Conservation (phyloP, 2,113 vertebrate genomes). For the Gopherus flavomarginatus region DNA sequence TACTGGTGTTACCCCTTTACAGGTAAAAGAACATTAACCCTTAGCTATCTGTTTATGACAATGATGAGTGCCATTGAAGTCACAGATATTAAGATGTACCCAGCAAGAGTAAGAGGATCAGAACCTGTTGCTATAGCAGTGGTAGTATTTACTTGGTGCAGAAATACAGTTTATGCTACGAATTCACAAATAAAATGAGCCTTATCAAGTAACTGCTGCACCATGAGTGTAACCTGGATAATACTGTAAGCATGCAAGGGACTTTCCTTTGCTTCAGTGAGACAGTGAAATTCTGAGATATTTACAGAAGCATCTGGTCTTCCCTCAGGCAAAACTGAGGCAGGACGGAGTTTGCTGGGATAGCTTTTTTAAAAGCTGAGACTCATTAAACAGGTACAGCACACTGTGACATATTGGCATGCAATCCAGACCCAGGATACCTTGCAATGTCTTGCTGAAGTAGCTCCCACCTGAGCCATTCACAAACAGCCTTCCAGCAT, state of each 20-base stretch:
- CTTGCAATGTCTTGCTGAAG: neutral
- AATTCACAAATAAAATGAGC: neutral
- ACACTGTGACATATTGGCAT: neutral
- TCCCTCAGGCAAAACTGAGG: fast-evolving
- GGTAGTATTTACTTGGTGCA: neutral
- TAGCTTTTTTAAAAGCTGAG: neutral
- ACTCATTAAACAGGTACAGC: neutral
- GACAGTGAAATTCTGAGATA: neutral
- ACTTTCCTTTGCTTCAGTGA: neutral
- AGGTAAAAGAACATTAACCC: too few relatives aligned
- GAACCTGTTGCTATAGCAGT: neutral
- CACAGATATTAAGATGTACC: neutral
- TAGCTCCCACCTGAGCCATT: neutral
- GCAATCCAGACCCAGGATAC: neutral
- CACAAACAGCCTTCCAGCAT: neutral
- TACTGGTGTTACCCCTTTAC: too few relatives aligned
- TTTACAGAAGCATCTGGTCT: neutral
- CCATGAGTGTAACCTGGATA: neutral
- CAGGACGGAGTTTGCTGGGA: neutral
- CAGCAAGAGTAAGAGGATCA: neutral
- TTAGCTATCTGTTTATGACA: too few relatives aligned
- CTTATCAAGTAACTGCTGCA: neutral
- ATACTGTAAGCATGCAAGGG: neutral
- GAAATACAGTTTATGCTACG: neutral
- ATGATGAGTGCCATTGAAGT: neutral